Evolutionary conservation across 2,113 vertebrate genomes (phyloP), one percentile per base, ranked within the genome.

Genomic region (Romanogobio albipinnatus): DNA sequence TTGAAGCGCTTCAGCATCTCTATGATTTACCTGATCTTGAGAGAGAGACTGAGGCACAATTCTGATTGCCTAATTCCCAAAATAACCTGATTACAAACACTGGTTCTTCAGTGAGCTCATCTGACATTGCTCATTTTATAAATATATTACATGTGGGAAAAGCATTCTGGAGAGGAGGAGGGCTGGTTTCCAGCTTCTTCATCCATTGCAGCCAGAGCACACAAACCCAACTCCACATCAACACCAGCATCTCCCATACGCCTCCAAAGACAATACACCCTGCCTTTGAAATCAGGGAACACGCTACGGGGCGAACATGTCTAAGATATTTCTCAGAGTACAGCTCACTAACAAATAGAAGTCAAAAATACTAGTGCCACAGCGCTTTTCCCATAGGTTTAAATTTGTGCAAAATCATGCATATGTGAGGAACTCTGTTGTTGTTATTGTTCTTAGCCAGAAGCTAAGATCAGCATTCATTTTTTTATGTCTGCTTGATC

Each of bases 241-340:
- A 75, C 36, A 66, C 47, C 76, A 47, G 77, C 66, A 56, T 79
- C 2, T 4, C 26, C 14, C 26, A 74, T 80, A 89, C 90, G 49
- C 61, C 75, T 86, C 62, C 86, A 84, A 83, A 82, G 86, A 92
- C 92, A 93, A 92, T 76, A 71, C 68, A 81, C 81, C 86, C 82
- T 92, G 91, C 89, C 90, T 93, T 49, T 92, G 86, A 87, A 88
- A 68, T 49, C 64, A 13, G 73, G 86, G 71, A 85, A 89, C 92
- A 81, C 87, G 90, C 91, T 59, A 76, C 9, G 0, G 85, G 64
- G 70, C 13, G 17, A 71, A 71, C 76, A 78, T 14, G 62, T 24
- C 49, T 36, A 1, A 45, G 58, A 36, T 56, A 14, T 81, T 83
- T 84, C 82, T 86, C 85, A 84, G 22, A 59, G 59, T 19, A 43